phyloP scores from a whole-genome alignment of 1,140 invertebrate genomes.

The Uloborus diversus region DNA sequence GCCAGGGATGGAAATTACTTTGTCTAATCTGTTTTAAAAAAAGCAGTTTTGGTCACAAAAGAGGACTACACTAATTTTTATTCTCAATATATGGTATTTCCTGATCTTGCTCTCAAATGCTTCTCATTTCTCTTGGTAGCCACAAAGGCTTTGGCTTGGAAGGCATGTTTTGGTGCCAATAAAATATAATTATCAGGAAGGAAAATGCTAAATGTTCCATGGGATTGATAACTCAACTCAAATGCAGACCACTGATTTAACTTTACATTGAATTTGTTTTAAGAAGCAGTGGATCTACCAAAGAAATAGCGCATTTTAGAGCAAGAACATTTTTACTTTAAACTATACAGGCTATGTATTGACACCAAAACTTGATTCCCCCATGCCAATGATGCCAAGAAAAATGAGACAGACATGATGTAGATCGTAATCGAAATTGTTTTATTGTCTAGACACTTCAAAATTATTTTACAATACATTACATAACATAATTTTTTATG shows the following conservation, averaged over 20 bases:
- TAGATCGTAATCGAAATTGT: conserved; percentile 24
- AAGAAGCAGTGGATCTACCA: conserved; percentile 11
- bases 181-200: neutral
- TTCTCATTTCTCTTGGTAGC: conserved; percentile 61
- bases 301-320: conserved; percentile 32
- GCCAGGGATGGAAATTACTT: no score
- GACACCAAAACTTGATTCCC: conserved; percentile 61
- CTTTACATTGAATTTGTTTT: neutral
- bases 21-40: neutral
- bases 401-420: conserved; percentile 59
- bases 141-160: conserved; percentile 12
- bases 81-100: no score
- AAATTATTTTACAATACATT: conserved; percentile 39
- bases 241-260: neutral
- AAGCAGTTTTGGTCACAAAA: neutral
- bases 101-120: conserved; percentile 58
- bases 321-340: conserved; percentile 43
- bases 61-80: no score
- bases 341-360: conserved; percentile 60
- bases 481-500: conserved; percentile 7
- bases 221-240: no score
- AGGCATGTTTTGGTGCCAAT: conserved; percentile 76
- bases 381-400: conserved; percentile 56
- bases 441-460: conserved; percentile 38
- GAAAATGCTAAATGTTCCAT: neutral